phyloP scores from a whole-genome alignment of 2,113 vertebrate species.

The Bolborhynchus lineola region DNA sequence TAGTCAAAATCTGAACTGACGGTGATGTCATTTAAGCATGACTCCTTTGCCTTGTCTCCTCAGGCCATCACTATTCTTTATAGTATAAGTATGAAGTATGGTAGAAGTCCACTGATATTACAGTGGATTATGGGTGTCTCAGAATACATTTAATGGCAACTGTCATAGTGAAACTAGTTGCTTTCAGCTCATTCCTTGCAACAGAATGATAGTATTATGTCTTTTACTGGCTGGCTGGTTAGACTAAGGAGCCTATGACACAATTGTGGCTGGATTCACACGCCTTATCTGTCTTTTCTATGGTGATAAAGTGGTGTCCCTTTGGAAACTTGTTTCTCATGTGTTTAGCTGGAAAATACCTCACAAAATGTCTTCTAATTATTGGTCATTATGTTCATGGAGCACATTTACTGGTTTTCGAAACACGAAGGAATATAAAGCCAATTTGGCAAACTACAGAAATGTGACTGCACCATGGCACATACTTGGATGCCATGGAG shows the following conservation, averaged over 20 bases:
- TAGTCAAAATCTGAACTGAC: not conserved
- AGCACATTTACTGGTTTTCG: not conserved
- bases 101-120: not conserved
- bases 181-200: not conserved
- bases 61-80: not conserved
- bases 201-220: rapidly evolving
- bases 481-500: not conserved
- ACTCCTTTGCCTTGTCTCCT: not conserved
- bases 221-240: not conserved
- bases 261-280: not conserved
- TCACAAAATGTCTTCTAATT: not conserved
- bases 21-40: not conserved
- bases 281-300: not conserved
- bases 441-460: not conserved
- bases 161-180: not conserved
- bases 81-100: too few species aligned
- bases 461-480: not conserved
- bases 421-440: not conserved
- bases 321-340: not conserved
- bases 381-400: not conserved
- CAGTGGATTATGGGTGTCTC: not conserved
- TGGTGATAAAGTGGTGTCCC: not conserved
- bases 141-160: not conserved
- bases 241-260: not conserved
- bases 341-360: not conserved